phyloP scores from a whole-genome alignment of 64 coral and sea anemone genomes.

The Orbicella faveolata region DNA sequence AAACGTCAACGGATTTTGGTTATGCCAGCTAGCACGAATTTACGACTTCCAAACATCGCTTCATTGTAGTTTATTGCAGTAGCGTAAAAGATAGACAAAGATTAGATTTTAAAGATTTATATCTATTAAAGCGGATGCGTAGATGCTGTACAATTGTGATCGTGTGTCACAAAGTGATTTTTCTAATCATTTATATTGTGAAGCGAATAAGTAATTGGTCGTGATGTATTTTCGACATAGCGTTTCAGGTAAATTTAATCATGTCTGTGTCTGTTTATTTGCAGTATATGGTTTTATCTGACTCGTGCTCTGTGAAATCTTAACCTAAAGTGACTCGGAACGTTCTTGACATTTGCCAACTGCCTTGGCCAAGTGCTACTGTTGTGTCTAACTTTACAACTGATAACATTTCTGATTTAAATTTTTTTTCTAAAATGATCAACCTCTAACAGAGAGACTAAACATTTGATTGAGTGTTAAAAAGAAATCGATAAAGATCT shows the following conservation, averaged over 20 bases:
- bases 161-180: background rate
- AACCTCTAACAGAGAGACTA: background rate
- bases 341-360: background rate
- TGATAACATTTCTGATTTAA: background rate
- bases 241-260: background rate
- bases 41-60: background rate
- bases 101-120: background rate
- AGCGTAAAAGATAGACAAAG: background rate
- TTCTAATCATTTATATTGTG: background rate
- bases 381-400: background rate
- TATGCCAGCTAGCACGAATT: background rate
- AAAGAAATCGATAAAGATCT: background rate
- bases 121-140: background rate
- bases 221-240: background rate
- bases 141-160: background rate
- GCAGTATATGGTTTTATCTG: background rate
- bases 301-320: background rate
- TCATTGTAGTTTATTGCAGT: background rate
- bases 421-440: background rate
- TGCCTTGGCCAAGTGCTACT: background rate
- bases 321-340: background rate
- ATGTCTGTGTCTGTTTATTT: background rate
- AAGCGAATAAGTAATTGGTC: background rate
- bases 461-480: background rate
- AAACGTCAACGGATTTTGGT: background rate